Percentiles rank a stretch among this genome's conserved stretches.
Evolutionary conservation across 2,797 vertebrate genomes (phyloP).

Genomic region (Pterois miles): DNA sequence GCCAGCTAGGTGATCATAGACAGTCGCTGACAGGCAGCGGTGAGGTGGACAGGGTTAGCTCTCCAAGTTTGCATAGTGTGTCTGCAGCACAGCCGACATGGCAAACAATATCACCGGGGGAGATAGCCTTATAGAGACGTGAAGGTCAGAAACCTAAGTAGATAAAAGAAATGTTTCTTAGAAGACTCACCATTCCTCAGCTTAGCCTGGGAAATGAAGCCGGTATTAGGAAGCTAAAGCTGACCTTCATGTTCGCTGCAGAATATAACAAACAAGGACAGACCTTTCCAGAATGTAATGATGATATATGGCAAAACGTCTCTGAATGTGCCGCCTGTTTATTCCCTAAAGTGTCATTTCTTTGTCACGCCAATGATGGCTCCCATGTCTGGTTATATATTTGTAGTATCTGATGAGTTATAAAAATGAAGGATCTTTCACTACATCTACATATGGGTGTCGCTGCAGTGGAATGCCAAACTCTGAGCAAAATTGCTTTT

Average conservation of each 20-base stretch:
- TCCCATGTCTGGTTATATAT: constrained; percentile 21
- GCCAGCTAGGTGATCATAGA: constrained; percentile 72
- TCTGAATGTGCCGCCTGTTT: constrained; percentile 43
- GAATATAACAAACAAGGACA: constrained; percentile 49
- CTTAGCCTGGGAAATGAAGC: constrained; percentile 46
- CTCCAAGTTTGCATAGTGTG: constrained; percentile 69
- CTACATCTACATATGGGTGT: constrained; percentile 53
- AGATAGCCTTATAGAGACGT: constrained; percentile 61
- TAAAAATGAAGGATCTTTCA: constrained; percentile 33
- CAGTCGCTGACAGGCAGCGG: constrained; percentile 60
- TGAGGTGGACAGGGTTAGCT: constrained; percentile 66
- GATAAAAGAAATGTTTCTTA: constrained; percentile 54
- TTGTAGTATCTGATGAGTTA: constrained; percentile 35
- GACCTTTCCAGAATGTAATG: constrained; percentile 43
- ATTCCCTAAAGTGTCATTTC: constrained; percentile 52
- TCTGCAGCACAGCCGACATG: constrained; percentile 45
- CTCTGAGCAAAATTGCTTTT: constrained; percentile 46
- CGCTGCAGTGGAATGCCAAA: constrained; percentile 31
- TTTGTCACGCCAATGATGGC: constrained; percentile 38
- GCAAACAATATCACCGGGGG: constrained; percentile 65
- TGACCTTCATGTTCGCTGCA: constrained; percentile 59
- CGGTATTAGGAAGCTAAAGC: constrained; percentile 31
- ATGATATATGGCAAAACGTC: constrained; percentile 39
- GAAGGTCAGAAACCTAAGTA: constrained; percentile 60
- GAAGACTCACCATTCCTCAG: constrained; percentile 42